phyloP scores from a whole-genome alignment of 37 sponge, comb jelly and placozoan species.

The Crambe crambe region DNA sequence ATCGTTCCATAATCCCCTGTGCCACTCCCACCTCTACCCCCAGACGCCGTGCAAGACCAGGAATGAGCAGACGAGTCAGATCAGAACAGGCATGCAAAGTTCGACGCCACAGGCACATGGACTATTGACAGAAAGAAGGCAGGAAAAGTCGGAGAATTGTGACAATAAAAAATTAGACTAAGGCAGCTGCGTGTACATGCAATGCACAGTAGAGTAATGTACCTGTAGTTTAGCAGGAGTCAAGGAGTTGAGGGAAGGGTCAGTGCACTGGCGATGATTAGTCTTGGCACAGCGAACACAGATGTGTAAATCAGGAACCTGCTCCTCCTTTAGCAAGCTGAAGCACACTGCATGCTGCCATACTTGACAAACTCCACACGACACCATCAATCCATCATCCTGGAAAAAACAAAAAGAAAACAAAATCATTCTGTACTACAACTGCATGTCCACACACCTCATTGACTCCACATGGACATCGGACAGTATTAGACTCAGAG shows the following conservation, averaged over 20 bases:
- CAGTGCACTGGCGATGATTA: conserved; percentile 30
- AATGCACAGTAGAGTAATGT: too few species aligned
- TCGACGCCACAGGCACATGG: conserved; percentile 83
- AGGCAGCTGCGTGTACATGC: too few species aligned
- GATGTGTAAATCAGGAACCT: conserved; percentile 66
- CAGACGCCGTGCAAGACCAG: conserved; percentile 55
- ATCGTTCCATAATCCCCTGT: conserved; percentile 67
- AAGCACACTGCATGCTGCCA: conserved; percentile 90
- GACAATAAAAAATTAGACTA: too few species aligned
- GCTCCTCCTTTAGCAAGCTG: conserved; percentile 48
- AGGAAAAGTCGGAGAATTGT: too few species aligned
- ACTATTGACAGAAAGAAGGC: conserved; percentile 29
- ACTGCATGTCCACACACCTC: conserved; percentile 20
- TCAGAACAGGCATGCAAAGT: conserved; percentile 66
- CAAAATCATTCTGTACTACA: background rate
- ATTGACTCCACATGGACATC: conserved; percentile 67
- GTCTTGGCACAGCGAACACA: conserved; percentile 66
- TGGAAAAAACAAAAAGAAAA: background rate
- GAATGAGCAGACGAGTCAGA: conserved; percentile 28
- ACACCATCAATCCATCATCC: conserved; percentile 87
- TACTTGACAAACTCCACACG: conserved; percentile 67
- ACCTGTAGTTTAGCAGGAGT: conserved; percentile 40
- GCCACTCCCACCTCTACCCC: conserved; percentile 68
- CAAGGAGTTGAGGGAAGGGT: conserved; percentile 62
- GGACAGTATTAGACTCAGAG: conserved; percentile 23